phyloP scores from a whole-genome alignment of 2,113 vertebrate species.

The Phyllostomus discolor region DNA sequence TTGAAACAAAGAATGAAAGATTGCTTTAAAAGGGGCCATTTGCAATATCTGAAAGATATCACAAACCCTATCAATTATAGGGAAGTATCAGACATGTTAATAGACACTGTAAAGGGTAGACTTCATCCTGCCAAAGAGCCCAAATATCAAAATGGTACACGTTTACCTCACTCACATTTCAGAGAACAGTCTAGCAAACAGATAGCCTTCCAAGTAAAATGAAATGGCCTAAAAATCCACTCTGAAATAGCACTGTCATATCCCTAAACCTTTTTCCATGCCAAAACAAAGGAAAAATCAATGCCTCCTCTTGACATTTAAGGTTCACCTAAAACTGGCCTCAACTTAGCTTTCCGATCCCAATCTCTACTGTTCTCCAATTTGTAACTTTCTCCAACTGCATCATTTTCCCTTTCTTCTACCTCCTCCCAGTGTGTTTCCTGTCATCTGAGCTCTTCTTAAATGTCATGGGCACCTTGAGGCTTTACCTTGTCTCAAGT shows the following conservation, averaged over 20 bases:
- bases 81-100: not conserved
- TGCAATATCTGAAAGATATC: not conserved
- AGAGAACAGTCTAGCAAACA: slow-evolving; percentile 6
- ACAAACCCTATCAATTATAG: not conserved
- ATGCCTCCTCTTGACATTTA: slow-evolving; percentile 13
- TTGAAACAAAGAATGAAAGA: slow-evolving; percentile 8
- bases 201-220: not conserved
- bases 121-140: not conserved
- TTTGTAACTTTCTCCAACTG: not conserved
- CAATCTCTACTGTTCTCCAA: not conserved
- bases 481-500: not conserved
- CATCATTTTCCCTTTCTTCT: not conserved
- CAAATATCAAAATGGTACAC: not conserved
- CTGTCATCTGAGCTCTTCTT: not conserved
- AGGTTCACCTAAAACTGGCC: not conserved
- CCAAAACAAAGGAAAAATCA: slow-evolving; percentile 12
- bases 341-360: slow-evolving; percentile 1
- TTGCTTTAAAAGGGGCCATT: slow-evolving; percentile 1
- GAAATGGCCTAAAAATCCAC: not conserved
- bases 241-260: not conserved
- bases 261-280: not conserved
- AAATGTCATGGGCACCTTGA: not conserved
- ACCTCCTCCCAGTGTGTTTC: not conserved
- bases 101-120: not conserved
- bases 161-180: not conserved